Conservation (phyloP, 2,888 invertebrate genomes). For the Napeogenes sylphis region DNA sequence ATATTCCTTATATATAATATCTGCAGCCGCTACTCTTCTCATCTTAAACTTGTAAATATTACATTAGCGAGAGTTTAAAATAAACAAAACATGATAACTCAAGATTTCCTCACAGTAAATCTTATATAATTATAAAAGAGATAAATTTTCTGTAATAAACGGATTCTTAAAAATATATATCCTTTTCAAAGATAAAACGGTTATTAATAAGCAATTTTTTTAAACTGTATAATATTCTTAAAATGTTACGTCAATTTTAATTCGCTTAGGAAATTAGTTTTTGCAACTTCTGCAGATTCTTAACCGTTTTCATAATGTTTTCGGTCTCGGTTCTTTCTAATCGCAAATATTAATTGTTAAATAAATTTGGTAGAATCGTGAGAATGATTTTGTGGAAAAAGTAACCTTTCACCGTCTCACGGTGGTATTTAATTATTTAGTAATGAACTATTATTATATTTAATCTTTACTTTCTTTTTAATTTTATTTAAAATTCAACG, state of each 20-base stretch:
- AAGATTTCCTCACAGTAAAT: no score
- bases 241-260: neutral
- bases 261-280: neutral
- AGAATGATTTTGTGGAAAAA: slow-evolving; percentile 50
- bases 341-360: slow-evolving; percentile 17
- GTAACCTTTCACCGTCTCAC: slow-evolving; percentile 64
- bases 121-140: no score
- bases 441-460: neutral
- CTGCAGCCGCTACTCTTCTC: no score
- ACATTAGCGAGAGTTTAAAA: no score
- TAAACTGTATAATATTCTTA: neutral
- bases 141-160: no score
- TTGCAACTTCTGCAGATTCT: neutral
- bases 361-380: slow-evolving; percentile 45
- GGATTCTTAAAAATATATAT: neutral
- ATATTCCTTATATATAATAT: no score
- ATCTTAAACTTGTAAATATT: no score
- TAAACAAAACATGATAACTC: no score
- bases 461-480: no score
- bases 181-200: neutral
- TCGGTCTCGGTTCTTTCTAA: slow-evolving; percentile 3
- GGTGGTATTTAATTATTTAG: slow-evolving; percentile 14
- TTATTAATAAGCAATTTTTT: neutral
- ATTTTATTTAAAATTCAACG: no score
- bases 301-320: neutral